A percentile compares a stretch with the other conserved stretches of the same genome.
Evolutionary conservation across 2,113 vertebrate species (phyloP).

Genomic region (Girardinichthys multiradiatus): DNA sequence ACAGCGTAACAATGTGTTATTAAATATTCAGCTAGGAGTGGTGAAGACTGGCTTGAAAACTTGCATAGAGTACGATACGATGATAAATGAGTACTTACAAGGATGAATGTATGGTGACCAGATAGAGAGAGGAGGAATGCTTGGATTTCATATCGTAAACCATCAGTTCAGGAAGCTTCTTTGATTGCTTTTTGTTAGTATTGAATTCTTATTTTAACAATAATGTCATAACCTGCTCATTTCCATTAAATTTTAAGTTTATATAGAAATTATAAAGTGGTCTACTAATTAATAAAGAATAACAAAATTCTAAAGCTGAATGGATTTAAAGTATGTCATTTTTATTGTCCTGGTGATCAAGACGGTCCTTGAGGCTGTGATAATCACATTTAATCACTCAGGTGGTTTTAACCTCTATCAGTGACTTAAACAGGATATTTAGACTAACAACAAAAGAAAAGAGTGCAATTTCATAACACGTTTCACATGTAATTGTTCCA

Average conservation of each 20-base stretch:
- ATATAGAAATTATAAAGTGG: no score
- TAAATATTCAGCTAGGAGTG: neutral
- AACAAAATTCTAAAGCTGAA: no score
- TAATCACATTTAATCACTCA: slow-evolving; percentile 38
- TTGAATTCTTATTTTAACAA: neutral
- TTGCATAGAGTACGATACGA: neutral
- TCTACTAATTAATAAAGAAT: no score
- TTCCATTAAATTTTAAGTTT: neutral
- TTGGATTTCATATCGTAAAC: neutral
- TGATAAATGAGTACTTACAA: slow-evolving; percentile 30
- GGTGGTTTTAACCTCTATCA: slow-evolving; percentile 29
- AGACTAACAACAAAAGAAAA: slow-evolving; percentile 3
- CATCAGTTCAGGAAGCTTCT: neutral
- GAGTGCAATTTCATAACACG: neutral
- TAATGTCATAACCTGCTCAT: neutral
- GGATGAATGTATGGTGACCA: slow-evolving; percentile 15
- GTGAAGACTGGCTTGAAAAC: slow-evolving; percentile 6
- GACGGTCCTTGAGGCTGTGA: slow-evolving; percentile 7
- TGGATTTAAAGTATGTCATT: slow-evolving; percentile 1
- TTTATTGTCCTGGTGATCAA: neutral
- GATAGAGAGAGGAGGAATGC: neutral
- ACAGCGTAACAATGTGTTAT: slow-evolving; percentile 11
- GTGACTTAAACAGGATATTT: slow-evolving; percentile 28
- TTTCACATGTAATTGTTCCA: slow-evolving; percentile 3
- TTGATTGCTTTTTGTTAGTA: neutral